Conservation (phyloP, 2,113 vertebrate genomes). For the Glaucidium brasilianum region DNA sequence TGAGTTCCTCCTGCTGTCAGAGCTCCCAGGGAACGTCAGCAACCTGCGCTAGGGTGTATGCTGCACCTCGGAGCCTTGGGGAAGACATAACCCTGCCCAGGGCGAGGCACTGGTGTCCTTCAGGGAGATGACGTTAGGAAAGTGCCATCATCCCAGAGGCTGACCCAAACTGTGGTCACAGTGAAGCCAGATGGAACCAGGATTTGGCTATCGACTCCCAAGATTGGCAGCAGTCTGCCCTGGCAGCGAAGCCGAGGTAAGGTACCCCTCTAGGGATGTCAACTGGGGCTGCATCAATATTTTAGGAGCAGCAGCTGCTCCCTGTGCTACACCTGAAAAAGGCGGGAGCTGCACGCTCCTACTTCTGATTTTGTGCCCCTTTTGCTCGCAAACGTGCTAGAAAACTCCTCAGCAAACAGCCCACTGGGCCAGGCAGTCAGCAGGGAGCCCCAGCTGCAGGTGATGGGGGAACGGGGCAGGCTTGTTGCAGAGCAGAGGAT, state of each 20-base stretch:
- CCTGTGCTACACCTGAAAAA: background rate
- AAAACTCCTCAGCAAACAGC: background rate
- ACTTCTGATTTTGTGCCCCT: background rate
- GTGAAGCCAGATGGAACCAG: background rate
- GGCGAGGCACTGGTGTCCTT: background rate
- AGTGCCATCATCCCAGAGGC: background rate
- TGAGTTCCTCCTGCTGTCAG: constrained; percentile 12
- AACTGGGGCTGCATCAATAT: background rate
- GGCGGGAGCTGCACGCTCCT: background rate
- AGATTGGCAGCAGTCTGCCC: accelerated
- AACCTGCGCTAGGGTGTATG: background rate
- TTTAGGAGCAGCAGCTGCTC: background rate
- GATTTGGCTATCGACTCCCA: background rate
- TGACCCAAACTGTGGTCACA: background rate
- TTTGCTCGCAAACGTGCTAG: background rate
- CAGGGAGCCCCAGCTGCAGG: accelerated
- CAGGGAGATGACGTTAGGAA: background rate
- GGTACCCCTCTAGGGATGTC: background rate
- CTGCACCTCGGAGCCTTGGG: background rate
- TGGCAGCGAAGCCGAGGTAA: background rate
- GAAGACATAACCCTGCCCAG: background rate
- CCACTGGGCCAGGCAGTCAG: accelerated
- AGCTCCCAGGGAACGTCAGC: background rate
- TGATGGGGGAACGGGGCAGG: background rate
- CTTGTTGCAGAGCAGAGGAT: background rate